Base-by-base conservation (phyloP, 1,140 invertebrate species). In the Heliconius melpomene region DNA sequence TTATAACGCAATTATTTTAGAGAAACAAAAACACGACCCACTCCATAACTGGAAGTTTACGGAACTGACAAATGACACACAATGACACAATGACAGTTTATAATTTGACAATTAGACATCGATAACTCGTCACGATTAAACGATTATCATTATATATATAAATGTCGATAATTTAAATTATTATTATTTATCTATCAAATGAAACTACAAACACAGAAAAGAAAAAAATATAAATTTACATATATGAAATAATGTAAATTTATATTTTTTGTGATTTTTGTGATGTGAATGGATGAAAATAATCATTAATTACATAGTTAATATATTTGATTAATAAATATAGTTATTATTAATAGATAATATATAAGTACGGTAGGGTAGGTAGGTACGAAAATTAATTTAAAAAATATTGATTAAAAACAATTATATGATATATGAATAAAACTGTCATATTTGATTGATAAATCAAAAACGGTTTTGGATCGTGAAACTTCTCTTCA, bases 1-100 rank as follows among this genome's bases (percentile, higher is more conserved):
- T 74, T 70, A 78, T 72, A 72, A 80, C 79, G 75, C 79, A 80
- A 81, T 78, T 81, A 40, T 75, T 72, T 72, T 81, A 74, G 60
- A 71, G 77, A 77, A 60, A 46, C 60, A 57, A 74, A 29, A 75
- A 81, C 74, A 73, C 66, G 57, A 32, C 82, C 75, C 73, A 78
- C 78, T 78, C 82, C 82, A 78, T 73, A 72, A 72, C 23, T 70
- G 20, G 78, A 57, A 82, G 50, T 38, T 40, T 20, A 80, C 76
- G 54, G 66, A 80, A 80, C 82, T 80, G 78, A 57, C 75, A 78
- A 71, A 0, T 52, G 50, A 46, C 40, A n/a, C n/a, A n/a, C n/a
- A 46, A 75, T 77, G 23, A 60, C 26, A 50, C 46, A 29, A 70
- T 46, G 60, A 77, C 71, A 72, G 71, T 9, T n/a, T 72, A 38